phyloP scores from a whole-genome alignment of 1,140 invertebrate species.

The Drosophila busckii region DNA sequence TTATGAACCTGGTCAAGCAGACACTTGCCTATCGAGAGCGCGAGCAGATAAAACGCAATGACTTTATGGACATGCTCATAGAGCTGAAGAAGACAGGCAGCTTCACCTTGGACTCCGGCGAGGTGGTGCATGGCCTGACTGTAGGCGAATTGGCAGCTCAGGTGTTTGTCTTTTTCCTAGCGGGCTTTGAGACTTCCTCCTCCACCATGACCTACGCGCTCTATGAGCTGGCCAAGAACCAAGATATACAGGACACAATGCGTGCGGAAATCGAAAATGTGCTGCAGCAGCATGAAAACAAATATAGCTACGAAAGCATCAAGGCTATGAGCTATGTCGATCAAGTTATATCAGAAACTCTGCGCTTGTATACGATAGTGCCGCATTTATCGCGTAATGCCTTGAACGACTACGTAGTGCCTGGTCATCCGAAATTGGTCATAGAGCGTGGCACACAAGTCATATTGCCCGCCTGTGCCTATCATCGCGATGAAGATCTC shows the following conservation, averaged over 20 bases:
- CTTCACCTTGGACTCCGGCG: slow-evolving; percentile 44
- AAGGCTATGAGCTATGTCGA: slow-evolving; percentile 82
- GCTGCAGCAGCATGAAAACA: slow-evolving; percentile 78
- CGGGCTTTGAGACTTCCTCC: slow-evolving; percentile 81
- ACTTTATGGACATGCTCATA: slow-evolving; percentile 82
- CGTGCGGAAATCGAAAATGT: slow-evolving; percentile 79
- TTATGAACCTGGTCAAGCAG: slow-evolving; percentile 78
- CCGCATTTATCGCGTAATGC: slow-evolving; percentile 81
- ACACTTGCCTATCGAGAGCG: slow-evolving; percentile 79
- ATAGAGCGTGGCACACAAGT: slow-evolving; percentile 82
- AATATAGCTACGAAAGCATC: slow-evolving; percentile 81
- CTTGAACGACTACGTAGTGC: slow-evolving; percentile 82
- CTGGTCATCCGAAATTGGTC: slow-evolving; percentile 80
- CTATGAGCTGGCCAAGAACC: slow-evolving; percentile 80
- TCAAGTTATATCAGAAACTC: slow-evolving; percentile 82
- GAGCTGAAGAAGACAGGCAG: slow-evolving; percentile 78
- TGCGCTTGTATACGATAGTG: slow-evolving; percentile 83
- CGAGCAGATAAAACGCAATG: slow-evolving; percentile 79
- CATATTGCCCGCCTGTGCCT: slow-evolving; percentile 81
- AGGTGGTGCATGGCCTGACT: slow-evolving; percentile 41
- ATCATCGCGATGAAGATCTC: slow-evolving; percentile 81
- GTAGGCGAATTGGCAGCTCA: slow-evolving; percentile 79
- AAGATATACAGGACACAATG: slow-evolving; percentile 79
- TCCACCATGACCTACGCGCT: slow-evolving; percentile 79
- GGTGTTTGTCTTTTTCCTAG: slow-evolving; percentile 83